These are phyloP conservation scores for Candoia aspera DNA, from an alignment of 2,113 vertebrate species.

Conservation along the genomic window DNA sequence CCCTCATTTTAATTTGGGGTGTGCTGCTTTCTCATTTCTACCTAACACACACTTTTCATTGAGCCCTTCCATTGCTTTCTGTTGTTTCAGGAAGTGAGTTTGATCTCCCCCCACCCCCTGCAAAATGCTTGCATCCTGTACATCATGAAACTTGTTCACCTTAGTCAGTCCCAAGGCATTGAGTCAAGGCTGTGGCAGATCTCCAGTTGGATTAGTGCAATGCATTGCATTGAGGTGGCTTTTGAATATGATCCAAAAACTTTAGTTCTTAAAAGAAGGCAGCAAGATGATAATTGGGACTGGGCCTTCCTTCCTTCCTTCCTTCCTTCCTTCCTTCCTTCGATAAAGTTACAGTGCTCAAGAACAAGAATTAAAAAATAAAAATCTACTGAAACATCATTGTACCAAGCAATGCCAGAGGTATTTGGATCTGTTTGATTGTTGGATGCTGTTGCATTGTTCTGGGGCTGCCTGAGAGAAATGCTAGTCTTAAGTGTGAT, in stretches of 20 bases:
- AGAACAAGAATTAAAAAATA: no score
- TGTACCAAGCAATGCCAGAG: no score
- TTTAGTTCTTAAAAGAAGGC: neutral
- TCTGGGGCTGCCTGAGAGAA: no score
- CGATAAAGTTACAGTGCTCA: no score
- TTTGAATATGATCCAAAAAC: neutral
- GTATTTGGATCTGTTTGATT: no score
- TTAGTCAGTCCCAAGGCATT: neutral
- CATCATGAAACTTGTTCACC: neutral
- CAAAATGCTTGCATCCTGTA: neutral
- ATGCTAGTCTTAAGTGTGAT: no score
- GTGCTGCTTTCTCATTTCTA: neutral
- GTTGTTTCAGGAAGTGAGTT: neutral
- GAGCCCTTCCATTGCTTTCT: neutral
- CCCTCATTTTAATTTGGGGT: neutral
- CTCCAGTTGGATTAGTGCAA: neutral
- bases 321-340: no score
- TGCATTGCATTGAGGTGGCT: neutral
- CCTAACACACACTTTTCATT: neutral
- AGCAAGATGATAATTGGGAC: neutral
- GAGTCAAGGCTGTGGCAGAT: neutral
- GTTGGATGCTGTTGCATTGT: no score
- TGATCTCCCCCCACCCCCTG: neutral
- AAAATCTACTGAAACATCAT: no score
- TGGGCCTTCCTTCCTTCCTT: neutral